Conservation (phyloP, 2,113 vertebrate genomes). For the Aleadryas rufinucha region DNA sequence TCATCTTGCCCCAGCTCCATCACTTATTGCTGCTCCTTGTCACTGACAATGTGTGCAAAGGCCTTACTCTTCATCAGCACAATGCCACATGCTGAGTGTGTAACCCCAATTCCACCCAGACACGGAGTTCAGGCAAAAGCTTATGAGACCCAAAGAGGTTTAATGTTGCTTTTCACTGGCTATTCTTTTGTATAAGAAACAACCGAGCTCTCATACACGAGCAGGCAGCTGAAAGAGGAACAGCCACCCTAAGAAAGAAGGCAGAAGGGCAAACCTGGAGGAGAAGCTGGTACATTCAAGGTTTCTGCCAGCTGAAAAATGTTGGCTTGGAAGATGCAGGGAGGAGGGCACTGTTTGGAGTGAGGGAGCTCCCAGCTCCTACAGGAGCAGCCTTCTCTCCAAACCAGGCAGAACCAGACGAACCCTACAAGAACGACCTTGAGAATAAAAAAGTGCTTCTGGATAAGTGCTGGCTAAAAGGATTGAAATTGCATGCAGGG, state of each 20-base stretch:
- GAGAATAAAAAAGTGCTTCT: background rate
- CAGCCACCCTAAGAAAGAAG: background rate
- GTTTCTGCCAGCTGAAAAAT: background rate
- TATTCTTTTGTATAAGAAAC: background rate
- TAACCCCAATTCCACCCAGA: background rate
- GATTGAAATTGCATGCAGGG: background rate
- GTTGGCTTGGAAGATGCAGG: background rate
- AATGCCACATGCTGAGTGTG: background rate
- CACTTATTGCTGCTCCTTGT: background rate
- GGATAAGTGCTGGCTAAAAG: conserved; percentile 21
- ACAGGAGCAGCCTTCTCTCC: background rate
- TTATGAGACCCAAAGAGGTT: background rate
- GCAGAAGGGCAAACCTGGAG: background rate
- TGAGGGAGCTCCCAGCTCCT: background rate
- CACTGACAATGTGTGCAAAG: background rate
- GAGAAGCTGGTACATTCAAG: background rate
- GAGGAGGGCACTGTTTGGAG: background rate
- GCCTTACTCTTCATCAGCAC: background rate
- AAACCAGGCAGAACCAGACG: background rate
- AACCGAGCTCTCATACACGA: background rate
- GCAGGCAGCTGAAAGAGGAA: background rate
- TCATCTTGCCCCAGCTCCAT: background rate
- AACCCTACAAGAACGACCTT: background rate
- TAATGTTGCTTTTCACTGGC: background rate
- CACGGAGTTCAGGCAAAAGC: background rate